Conservation (phyloP, 1,140 invertebrate genomes). For the Pissodes strobi region DNA sequence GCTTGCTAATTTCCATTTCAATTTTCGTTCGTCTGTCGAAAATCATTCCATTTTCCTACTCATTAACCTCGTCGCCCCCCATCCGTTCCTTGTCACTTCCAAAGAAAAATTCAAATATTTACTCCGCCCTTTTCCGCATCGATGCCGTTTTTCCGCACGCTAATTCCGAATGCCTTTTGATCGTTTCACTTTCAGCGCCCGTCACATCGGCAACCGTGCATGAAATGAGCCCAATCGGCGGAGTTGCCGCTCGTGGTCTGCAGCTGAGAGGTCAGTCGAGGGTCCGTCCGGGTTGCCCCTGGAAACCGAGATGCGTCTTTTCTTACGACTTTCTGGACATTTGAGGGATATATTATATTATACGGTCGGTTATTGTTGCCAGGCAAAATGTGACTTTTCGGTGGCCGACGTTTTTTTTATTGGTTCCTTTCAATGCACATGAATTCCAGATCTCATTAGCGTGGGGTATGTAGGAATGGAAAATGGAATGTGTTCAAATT, state of each 20-base stretch:
- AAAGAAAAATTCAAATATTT: neutral
- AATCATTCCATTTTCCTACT: too few relatives aligned
- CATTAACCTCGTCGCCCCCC: too few relatives aligned
- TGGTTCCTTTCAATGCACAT: too few relatives aligned
- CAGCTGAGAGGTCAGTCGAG: conserved; percentile 25
- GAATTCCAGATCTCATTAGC: too few relatives aligned
- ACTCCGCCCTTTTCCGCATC: conserved; percentile 1
- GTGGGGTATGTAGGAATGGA: too few relatives aligned
- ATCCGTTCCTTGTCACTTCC: conserved; percentile 12
- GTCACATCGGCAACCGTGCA: conserved; percentile 30
- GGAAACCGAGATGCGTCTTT: conserved; percentile 15
- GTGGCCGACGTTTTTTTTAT: too few relatives aligned
- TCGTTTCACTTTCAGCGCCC: conserved; percentile 24
- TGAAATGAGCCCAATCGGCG: conserved; percentile 25
- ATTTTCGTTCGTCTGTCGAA: too few relatives aligned
- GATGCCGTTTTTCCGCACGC: conserved; percentile 12
- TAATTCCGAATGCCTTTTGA: conserved; percentile 26
- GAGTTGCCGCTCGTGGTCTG: conserved; percentile 13
- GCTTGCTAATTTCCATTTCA: too few relatives aligned
- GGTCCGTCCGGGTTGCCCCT: conserved; percentile 5
- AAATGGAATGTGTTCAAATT: too few relatives aligned
- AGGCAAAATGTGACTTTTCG: too few relatives aligned
- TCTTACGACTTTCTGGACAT: conserved; percentile 9
- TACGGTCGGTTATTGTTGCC: too few relatives aligned
- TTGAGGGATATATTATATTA: too few relatives aligned